Conservation (phyloP, 2,888 invertebrate genomes). For the Oscheius sp. region DNA sequence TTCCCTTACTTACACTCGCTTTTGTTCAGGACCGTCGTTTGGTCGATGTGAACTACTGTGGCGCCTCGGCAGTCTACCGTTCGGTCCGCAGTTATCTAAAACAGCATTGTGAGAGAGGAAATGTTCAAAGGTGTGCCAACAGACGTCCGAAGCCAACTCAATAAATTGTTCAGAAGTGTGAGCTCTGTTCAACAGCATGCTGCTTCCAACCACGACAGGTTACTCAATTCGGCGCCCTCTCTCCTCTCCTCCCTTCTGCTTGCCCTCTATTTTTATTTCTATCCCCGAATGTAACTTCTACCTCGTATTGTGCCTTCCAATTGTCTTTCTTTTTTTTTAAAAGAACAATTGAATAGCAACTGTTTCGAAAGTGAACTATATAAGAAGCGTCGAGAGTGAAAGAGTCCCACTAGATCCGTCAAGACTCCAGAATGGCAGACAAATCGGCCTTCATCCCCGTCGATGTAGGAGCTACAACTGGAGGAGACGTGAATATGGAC, state of each 20-base stretch:
- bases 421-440: conserved; percentile 42
- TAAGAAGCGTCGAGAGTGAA: too few species aligned
- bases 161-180: conserved; percentile 30
- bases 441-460: conserved; percentile 53
- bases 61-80: conserved; percentile 49
- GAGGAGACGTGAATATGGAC: conserved; percentile 50
- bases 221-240: neutral
- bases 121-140: conserved; percentile 24
- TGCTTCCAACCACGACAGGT: conserved; percentile 34
- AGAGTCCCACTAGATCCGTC: too few species aligned
- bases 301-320: conserved; percentile 16
- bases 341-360: neutral
- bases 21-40: conserved; percentile 32
- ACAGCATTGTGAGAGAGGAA: conserved; percentile 29
- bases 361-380: too few species aligned
- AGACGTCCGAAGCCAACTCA: neutral
- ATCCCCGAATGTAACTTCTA: neutral
- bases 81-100: conserved; percentile 46
- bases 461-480: conserved; percentile 48
- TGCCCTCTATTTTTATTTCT: conserved; percentile 2
- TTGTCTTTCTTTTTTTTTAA: conserved; percentile 23
- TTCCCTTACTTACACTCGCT: neutral
- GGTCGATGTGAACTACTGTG: conserved; percentile 53
- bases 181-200: conserved; percentile 16
- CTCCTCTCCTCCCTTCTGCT: neutral